phyloP scores from a whole-genome alignment of 2,888 invertebrate species.

The Nomada goodeniana region DNA sequence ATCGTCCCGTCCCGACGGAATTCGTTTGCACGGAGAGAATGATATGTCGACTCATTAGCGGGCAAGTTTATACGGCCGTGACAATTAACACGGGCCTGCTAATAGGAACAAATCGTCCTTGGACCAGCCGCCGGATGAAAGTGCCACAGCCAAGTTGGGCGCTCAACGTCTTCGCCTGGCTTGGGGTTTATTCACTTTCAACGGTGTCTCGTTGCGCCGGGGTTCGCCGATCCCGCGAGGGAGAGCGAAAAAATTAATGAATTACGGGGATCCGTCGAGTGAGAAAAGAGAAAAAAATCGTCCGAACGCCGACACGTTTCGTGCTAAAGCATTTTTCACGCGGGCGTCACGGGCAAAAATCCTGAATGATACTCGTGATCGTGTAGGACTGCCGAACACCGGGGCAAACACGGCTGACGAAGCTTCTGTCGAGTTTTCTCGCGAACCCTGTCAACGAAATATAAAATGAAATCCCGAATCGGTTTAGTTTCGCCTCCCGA shows the following conservation, averaged over 20 bases:
- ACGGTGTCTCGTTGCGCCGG: neutral
- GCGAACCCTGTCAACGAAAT: constrained; percentile 54
- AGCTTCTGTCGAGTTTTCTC: constrained; percentile 50
- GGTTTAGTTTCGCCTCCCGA: constrained; percentile 7
- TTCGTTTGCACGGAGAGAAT: constrained; percentile 39
- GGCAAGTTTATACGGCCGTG: constrained; percentile 54
- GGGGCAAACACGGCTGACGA: constrained; percentile 20
- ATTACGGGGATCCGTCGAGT: constrained; percentile 14
- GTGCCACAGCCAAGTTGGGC: constrained; percentile 27
- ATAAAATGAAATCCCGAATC: constrained; percentile 53
- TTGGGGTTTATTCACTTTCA: neutral
- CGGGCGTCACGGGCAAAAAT: constrained; percentile 46
- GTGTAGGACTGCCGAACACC: constrained; percentile 35
- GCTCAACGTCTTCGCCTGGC: neutral
- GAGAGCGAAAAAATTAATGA: constrained; percentile 25
- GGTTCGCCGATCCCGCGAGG: neutral
- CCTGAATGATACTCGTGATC: constrained; percentile 40
- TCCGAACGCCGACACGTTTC: constrained; percentile 30
- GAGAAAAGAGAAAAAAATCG: neutral
- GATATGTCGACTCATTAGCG: constrained; percentile 63
- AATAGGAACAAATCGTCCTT: constrained; percentile 66
- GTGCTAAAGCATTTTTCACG: constrained; percentile 40
- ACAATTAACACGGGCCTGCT: constrained; percentile 60
- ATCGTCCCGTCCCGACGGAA: constrained; percentile 27
- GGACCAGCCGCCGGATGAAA: constrained; percentile 43